Percentiles rank a stretch among this genome's conserved stretches.
These are phyloP conservation scores for Schizotus pectinicornis DNA, from an alignment of 2,888 invertebrate genomes.

Conservation along the genomic window DNA sequence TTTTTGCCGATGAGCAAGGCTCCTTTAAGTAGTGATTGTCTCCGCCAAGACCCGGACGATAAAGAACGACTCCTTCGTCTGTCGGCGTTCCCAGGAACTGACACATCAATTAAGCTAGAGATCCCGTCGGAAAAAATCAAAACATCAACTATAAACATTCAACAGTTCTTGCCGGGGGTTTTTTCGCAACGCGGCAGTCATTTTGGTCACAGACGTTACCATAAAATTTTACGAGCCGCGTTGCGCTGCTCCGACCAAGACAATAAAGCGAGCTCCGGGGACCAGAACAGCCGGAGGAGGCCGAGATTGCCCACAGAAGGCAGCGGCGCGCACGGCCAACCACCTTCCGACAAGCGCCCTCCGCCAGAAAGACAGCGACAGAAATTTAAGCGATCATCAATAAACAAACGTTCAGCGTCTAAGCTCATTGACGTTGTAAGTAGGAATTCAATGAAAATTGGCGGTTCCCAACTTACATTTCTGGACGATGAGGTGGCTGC, in stretches of 20 bases:
- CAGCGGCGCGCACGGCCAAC: too few species aligned
- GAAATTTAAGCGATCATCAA: too few species aligned
- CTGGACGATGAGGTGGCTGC: too few species aligned
- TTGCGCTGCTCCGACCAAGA: constrained; percentile 29
- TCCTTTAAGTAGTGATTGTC: constrained; percentile 9
- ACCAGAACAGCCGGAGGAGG: constrained; percentile 6
- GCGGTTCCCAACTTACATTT: too few species aligned
- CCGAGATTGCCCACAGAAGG: too few species aligned
- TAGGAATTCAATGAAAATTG: too few species aligned
- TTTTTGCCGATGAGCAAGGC: constrained; percentile 25
- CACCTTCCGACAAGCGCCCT: too few species aligned
- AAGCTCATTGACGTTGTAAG: too few species aligned
- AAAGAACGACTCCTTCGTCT: constrained; percentile 48
- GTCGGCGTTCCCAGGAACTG: constrained; percentile 54
- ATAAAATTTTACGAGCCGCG: constrained; percentile 53
- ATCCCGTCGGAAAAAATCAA: constrained; percentile 54
- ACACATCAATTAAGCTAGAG: constrained; percentile 54
- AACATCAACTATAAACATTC: constrained; percentile 52
- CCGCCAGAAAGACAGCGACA: too few species aligned
- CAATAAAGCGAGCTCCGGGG: constrained; percentile 30
- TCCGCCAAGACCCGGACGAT: constrained; percentile 40
- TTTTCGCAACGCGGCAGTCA: constrained; percentile 48
- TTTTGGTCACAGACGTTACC: constrained; percentile 52
- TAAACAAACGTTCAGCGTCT: too few species aligned
- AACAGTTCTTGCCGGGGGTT: constrained; percentile 44